A percentile compares a stretch with the other conserved stretches of the same genome.
phyloP scores from a whole-genome alignment of 1,140 invertebrate genomes.

The Amyelois transitella region DNA sequence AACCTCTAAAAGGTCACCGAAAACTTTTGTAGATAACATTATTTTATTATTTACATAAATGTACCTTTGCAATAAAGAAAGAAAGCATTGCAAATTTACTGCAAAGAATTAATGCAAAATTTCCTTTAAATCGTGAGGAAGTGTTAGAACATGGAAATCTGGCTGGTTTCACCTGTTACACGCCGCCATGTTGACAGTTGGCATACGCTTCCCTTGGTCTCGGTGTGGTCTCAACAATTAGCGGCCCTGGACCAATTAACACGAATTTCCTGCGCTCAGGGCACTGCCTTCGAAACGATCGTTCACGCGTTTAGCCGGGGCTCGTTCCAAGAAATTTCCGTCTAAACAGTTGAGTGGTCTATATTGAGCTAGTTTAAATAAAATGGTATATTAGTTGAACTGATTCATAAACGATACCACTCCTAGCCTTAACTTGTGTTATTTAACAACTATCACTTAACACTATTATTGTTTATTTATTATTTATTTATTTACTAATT shows the following conservation, averaged over 20 bases:
- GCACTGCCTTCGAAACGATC: constrained; percentile 36
- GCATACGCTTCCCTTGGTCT: constrained; percentile 30
- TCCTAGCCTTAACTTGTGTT: too few relatives aligned
- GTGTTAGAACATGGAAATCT: neutral
- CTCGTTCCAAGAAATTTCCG: neutral
- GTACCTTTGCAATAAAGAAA: too few relatives aligned
- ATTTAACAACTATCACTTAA: too few relatives aligned
- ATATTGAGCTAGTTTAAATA: neutral
- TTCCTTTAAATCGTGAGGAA: neutral
- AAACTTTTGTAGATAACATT: too few relatives aligned
- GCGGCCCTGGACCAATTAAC: constrained; percentile 59
- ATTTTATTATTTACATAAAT: too few relatives aligned
- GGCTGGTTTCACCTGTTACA: neutral
- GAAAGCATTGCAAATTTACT: too few relatives aligned
- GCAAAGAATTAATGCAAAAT: too few relatives aligned
- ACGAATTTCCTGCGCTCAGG: constrained; percentile 65
- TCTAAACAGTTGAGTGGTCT: neutral
- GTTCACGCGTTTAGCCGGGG: neutral
- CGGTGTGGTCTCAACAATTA: constrained; percentile 64
- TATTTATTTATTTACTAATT: too few relatives aligned
- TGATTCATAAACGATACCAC: too few relatives aligned
- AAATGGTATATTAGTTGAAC: too few relatives aligned
- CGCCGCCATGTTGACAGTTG: constrained; percentile 19
- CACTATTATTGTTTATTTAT: too few relatives aligned
- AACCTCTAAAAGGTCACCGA: too few relatives aligned